These are phyloP conservation scores for Synanthedon tipuliformis DNA, from an alignment of 2,888 invertebrate species.

Conservation along the genomic window DNA sequence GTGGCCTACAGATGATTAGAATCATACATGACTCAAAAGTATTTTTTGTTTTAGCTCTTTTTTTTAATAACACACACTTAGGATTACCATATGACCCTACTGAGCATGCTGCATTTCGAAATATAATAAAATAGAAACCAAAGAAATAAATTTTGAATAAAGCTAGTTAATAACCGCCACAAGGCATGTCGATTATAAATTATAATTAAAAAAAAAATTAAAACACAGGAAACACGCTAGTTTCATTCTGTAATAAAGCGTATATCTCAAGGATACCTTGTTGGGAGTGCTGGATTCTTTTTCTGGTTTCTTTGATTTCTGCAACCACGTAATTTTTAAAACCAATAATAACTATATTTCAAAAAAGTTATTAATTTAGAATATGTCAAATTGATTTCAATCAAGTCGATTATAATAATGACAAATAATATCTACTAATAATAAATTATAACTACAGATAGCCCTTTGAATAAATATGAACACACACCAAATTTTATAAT, in stretches of 20 bases:
- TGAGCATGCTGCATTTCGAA: conserved; percentile 23
- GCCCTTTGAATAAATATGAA: too few relatives aligned
- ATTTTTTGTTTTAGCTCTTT: too few relatives aligned
- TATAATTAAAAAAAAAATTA: conserved; percentile 8
- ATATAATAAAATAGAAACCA: conserved; percentile 18
- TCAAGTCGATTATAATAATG: too few relatives aligned
- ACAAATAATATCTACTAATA: too few relatives aligned
- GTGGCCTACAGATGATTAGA: too few relatives aligned
- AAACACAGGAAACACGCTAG: conserved; percentile 15
- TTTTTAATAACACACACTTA: neutral
- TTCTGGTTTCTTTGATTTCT: conserved; percentile 85
- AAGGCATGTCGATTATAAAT: conserved; percentile 8
- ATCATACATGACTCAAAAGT: too few relatives aligned
- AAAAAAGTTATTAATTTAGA: neutral
- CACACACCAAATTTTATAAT: too few relatives aligned
- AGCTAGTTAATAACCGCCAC: conserved; percentile 25
- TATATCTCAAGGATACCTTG: conserved; percentile 72
- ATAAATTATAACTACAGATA: too few relatives aligned
- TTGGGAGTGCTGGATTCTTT: conserved; percentile 76
- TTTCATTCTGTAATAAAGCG: conserved; percentile 9
- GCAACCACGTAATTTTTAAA: conserved; percentile 58
- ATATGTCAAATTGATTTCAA: too few relatives aligned
- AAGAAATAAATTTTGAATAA: conserved; percentile 28
- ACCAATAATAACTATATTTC: conserved; percentile 14
- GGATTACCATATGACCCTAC: conserved; percentile 36